Conservation (phyloP, 2,113 vertebrate genomes). For the Empidonax alnorum region DNA sequence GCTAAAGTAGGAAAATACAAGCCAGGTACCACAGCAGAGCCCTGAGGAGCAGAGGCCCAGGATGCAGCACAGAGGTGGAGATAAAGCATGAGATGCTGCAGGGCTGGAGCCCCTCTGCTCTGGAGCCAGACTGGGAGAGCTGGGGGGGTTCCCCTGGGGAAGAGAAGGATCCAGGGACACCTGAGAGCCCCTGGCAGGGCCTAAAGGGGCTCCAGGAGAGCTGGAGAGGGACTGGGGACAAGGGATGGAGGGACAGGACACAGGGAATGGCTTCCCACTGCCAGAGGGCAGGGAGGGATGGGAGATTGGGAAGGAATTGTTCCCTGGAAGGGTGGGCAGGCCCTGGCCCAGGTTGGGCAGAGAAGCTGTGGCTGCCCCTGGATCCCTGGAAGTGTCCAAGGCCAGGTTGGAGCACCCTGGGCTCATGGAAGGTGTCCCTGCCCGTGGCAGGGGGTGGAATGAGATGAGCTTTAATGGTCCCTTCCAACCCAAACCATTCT, state of each 20-base stretch:
- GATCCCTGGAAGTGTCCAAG: neutral
- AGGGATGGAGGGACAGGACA: neutral
- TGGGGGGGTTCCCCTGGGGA: neutral
- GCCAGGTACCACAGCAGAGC: neutral
- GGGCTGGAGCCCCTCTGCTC: neutral
- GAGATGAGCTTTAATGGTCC: neutral
- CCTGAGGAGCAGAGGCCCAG: neutral
- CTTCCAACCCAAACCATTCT: neutral
- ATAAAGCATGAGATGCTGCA: neutral
- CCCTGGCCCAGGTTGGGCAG: neutral
- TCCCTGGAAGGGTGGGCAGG: neutral
- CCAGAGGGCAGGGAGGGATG: neutral
- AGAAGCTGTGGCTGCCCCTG: neutral
- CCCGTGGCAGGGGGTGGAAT: neutral
- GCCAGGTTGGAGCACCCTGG: neutral
- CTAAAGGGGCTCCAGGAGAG: neutral
- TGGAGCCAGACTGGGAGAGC: neutral
- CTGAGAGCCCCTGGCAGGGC: neutral
- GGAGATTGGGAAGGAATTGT: neutral
- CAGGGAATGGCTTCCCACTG: neutral
- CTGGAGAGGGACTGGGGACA: neutral
- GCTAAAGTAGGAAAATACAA: neutral
- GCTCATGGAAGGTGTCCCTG: neutral
- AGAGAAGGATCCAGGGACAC: neutral
- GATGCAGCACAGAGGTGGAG: neutral